These are phyloP conservation scores for Standfussiana lucernea DNA, from an alignment of 2,888 invertebrate species.

Conservation along the genomic window DNA sequence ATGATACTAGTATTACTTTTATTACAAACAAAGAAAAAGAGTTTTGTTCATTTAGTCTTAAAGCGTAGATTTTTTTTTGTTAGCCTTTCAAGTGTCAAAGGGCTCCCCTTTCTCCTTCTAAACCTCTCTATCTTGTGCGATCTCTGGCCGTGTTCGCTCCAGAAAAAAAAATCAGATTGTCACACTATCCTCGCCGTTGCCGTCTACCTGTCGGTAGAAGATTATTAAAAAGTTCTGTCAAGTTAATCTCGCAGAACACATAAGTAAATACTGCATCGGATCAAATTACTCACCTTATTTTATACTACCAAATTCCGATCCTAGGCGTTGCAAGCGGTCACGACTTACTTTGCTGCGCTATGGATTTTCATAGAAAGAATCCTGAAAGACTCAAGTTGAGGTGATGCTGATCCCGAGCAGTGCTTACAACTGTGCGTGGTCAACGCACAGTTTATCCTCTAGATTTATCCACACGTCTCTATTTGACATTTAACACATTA, in stretches of 20 bases:
- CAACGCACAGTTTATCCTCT: neutral
- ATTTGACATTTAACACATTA: conserved; percentile 39
- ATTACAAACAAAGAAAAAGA: neutral
- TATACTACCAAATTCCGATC: neutral
- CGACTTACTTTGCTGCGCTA: too few relatives aligned
- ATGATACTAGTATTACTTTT: conserved; percentile 16
- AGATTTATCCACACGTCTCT: neutral
- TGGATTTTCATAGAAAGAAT: neutral
- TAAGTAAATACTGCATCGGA: neutral
- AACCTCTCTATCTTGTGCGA: neutral
- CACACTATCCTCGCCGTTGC: neutral
- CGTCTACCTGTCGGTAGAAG: neutral
- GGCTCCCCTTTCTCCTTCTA: neutral
- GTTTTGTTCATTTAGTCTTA: neutral
- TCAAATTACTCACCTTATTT: neutral
- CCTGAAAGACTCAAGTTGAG: neutral
- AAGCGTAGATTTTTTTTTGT: neutral
- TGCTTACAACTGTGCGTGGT: neutral
- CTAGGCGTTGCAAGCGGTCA: neutral
- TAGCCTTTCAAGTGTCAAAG: neutral
- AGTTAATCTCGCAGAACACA: neutral
- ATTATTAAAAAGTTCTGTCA: neutral
- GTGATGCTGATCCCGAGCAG: neutral
- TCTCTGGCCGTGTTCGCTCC: neutral
- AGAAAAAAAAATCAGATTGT: neutral